Conservation (phyloP, 2,888 invertebrate genomes). For the Melinopterus prodromus region DNA sequence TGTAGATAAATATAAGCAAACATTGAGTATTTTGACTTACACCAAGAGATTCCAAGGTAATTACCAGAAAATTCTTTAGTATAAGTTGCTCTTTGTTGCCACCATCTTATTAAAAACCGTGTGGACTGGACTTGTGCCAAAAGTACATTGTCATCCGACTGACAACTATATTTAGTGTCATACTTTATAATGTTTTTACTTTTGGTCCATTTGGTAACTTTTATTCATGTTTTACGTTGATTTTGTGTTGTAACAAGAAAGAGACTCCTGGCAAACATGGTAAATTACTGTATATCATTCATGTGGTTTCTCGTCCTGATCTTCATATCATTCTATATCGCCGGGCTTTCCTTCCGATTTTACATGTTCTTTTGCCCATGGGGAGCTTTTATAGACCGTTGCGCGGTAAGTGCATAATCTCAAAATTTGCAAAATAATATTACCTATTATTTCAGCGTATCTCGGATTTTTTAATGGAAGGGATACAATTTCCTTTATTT, state of each 20-base stretch:
- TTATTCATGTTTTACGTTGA: neutral
- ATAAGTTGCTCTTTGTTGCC: too few relatives aligned
- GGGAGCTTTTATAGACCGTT: constrained; percentile 68
- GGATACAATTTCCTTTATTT: constrained; percentile 14
- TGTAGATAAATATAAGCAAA: too few relatives aligned
- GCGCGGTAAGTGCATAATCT: constrained; percentile 64
- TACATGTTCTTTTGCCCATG: constrained; percentile 70
- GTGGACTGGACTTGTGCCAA: too few relatives aligned
- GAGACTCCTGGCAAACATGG: neutral
- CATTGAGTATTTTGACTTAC: too few relatives aligned
- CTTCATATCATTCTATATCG: constrained; percentile 69
- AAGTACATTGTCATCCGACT: neutral
- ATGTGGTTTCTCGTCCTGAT: constrained; percentile 72
- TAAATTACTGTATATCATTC: constrained; percentile 47
- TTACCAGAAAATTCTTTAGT: too few relatives aligned
- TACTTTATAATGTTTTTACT: neutral
- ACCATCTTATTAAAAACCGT: too few relatives aligned
- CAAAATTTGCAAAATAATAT: neutral
- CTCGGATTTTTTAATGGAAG: constrained; percentile 5
- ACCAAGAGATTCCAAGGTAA: too few relatives aligned
- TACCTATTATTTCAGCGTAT: neutral
- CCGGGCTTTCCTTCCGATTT: constrained; percentile 67
- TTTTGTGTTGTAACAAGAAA: neutral
- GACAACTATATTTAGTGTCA: neutral
- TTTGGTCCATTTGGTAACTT: neutral